A percentile compares a stretch with the other conserved stretches of the same genome.
These are phyloP conservation scores for Equus przewalskii DNA, from an alignment of 2,113 vertebrate species.

Conservation along the genomic window DNA sequence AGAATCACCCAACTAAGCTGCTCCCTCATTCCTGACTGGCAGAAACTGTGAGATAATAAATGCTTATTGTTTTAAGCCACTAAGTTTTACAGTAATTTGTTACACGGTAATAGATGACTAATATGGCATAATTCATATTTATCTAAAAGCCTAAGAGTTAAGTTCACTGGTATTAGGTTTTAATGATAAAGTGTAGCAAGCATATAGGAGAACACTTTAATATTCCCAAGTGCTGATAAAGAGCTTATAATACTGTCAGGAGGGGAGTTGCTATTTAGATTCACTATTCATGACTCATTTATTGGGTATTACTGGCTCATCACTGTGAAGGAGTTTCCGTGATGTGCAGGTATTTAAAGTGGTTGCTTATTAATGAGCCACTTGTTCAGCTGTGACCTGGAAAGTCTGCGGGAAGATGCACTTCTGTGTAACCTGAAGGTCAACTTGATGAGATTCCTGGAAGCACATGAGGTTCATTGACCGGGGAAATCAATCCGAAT, in stretches of 20 bases:
- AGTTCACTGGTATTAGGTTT: not conserved
- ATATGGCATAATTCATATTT: not conserved
- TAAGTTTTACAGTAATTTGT: not conserved
- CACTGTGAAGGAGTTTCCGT: not conserved
- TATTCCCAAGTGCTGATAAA: not conserved
- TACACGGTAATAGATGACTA: not conserved
- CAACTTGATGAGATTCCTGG: constrained; percentile 28
- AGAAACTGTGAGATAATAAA: not conserved
- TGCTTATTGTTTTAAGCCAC: not conserved
- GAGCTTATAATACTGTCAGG: not conserved
- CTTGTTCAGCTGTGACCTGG: not conserved
- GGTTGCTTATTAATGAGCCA: constrained; percentile 24
- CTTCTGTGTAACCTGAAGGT: constrained; percentile 46
- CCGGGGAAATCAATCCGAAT: constrained; percentile 12
- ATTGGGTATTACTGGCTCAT: constrained; percentile 22
- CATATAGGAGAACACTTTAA: not conserved
- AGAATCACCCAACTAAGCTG: not conserved
- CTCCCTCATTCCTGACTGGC: not conserved
- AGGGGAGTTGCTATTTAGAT: constrained; percentile 10
- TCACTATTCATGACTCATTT: constrained; percentile 38
- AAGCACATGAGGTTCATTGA: constrained; percentile 64
- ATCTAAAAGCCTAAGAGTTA: not conserved
- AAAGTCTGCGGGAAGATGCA: not conserved
- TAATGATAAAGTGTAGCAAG: constrained; percentile 16
- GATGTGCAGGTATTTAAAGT: not conserved